phyloP scores from a whole-genome alignment of 2,113 vertebrate species.

The Ictidomys tridecemlineatus region DNA sequence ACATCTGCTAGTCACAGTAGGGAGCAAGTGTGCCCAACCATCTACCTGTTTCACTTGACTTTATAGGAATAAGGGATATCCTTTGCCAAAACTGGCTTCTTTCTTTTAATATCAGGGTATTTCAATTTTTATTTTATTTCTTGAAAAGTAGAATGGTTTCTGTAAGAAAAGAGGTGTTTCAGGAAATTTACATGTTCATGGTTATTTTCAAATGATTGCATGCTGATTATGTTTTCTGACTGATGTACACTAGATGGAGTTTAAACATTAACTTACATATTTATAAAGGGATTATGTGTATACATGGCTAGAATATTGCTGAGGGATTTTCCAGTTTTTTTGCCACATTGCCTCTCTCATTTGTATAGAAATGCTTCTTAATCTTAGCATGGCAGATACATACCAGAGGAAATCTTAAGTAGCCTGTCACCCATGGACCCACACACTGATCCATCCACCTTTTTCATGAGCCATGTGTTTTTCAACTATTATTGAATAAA shows the following conservation, averaged over 20 bases:
- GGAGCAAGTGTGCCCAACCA: background rate
- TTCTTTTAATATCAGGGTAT: constrained; percentile 22
- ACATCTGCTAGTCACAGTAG: constrained; percentile 34
- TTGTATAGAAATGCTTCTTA: background rate
- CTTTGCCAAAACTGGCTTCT: constrained; percentile 53
- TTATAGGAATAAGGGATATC: background rate
- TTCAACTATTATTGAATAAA: constrained; percentile 14
- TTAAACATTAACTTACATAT: constrained; percentile 10
- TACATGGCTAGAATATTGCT: background rate
- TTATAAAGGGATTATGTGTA: constrained; percentile 28
- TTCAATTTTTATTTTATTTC: constrained; percentile 34
- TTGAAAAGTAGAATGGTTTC: background rate
- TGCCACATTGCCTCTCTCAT: background rate
- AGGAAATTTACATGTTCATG: background rate
- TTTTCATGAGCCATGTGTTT: background rate
- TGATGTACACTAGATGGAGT: background rate
- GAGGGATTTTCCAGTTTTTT: background rate
- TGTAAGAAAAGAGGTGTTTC: constrained; percentile 29
- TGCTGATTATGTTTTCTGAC: constrained; percentile 51
- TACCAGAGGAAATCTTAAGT: background rate
- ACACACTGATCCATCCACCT: background rate
- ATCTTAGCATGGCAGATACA: background rate
- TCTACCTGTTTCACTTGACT: background rate
- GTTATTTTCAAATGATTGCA: background rate
- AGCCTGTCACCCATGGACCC: background rate